Conservation (phyloP, 2,113 vertebrate genomes). For the Ivindomyrus marchei region DNA sequence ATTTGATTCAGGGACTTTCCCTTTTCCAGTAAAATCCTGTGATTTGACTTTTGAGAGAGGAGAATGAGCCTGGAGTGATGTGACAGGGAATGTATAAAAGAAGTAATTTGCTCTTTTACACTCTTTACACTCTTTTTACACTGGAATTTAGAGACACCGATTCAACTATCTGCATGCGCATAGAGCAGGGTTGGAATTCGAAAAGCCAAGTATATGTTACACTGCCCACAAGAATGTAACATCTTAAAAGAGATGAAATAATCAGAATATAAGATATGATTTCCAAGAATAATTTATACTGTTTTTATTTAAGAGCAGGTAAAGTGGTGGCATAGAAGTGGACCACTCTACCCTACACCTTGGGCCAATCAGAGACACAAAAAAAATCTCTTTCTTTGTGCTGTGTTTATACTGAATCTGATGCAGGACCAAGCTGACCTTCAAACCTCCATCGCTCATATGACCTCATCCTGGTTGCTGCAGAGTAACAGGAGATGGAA, state of each 20-base stretch:
- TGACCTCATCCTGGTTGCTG: constrained; percentile 48
- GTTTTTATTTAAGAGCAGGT: background rate
- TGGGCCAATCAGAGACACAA: background rate
- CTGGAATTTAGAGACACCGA: background rate
- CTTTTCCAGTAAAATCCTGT: background rate
- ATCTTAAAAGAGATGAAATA: background rate
- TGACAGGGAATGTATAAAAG: background rate
- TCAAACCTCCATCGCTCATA: background rate
- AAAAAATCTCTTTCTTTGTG: background rate
- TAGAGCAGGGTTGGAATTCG: background rate
- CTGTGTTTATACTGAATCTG: background rate
- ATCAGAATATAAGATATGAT: background rate
- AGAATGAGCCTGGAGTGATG: background rate
- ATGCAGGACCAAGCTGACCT: background rate
- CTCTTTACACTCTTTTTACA: background rate
- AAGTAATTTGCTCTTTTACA: background rate
- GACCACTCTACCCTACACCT: background rate
- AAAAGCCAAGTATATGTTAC: background rate
- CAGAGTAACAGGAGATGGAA: constrained; percentile 79
- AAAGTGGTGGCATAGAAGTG: background rate
- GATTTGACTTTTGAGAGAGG: background rate
- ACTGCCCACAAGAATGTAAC: background rate
- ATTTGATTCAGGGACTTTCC: background rate
- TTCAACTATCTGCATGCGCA: background rate
- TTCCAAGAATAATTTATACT: background rate